Percentiles rank a stretch among this genome's conserved stretches.
Conservation (phyloP, 2,113 vertebrate species). For the Uropsilus gracilis region DNA sequence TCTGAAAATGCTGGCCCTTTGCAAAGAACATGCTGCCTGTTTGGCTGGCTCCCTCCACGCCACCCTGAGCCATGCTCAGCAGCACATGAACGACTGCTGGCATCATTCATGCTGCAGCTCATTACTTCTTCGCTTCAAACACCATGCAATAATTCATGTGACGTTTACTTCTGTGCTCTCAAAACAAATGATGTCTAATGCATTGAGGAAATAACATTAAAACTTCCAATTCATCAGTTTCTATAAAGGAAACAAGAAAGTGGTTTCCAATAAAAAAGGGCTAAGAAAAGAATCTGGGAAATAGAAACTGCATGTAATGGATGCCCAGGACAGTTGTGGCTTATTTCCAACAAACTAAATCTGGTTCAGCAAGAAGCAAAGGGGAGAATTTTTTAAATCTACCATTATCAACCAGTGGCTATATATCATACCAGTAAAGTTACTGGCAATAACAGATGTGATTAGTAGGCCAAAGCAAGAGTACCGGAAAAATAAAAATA, state of each 20-base stretch:
- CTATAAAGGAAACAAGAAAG: constrained; percentile 11
- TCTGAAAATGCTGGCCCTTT: background rate
- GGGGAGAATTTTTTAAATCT: background rate
- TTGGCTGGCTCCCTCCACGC: accelerated
- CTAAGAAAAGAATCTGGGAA: background rate
- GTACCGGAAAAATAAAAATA: background rate
- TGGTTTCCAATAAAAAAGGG: background rate
- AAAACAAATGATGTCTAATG: background rate
- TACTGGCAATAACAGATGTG: background rate
- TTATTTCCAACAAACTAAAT: background rate
- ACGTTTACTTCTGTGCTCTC: background rate
- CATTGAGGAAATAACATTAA: background rate
- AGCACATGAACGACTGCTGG: background rate
- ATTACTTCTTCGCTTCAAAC: background rate
- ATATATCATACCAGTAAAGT: background rate
- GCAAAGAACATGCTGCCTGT: background rate
- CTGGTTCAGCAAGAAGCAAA: background rate
- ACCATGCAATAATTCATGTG: background rate
- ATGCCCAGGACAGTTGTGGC: background rate
- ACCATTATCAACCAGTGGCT: background rate
- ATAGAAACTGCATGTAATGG: background rate
- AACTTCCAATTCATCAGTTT: background rate
- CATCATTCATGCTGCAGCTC: accelerated
- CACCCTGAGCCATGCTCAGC: accelerated
- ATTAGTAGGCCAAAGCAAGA: background rate